Evolutionary conservation across 2,113 vertebrate genomes (phyloP), one percentile per base, ranked within the genome.

Genomic region (Nesoenas mayeri): DNA sequence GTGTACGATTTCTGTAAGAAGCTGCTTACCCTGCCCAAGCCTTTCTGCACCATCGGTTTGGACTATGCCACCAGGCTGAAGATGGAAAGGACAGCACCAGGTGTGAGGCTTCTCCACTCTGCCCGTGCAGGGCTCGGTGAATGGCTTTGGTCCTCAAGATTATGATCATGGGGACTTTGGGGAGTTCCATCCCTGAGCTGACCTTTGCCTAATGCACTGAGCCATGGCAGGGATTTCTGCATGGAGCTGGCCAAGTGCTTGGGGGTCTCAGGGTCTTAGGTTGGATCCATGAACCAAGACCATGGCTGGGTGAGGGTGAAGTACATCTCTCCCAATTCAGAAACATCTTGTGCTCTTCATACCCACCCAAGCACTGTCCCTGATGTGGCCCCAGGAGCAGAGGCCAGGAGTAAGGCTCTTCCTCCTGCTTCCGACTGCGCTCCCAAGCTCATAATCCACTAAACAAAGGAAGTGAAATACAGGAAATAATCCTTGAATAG

Each of bases 11-110:
- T 99, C 80, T 99, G 99, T 69, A 99, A 98, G 94, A 97, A 97
- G 96, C 96, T 99, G 40, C 97, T 99, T 85, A 99, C 98, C 4
- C 97, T 98, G 89, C 99, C 99, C 7, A 97, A 98, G 47, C 99
- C 99, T 4, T 99, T 99, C 96, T 99, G 99, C 97, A 98, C 98
- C 1, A 93, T 99, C 0, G 99, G 98, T 44, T 97, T 99, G 95
- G 98, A 98, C 95, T 99, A 98, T 22, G 98, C 98, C 11, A 67
- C 94, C 38, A 97, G 97, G 77, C 97, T 99, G 58, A 99, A 99
- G 95, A 96, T 94, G 1, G 99, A 99, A 90, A 98, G 97, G 11
- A 85, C 89, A 5, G 92, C 97, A 58, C 99, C 99, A 92, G 99
- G 99, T 99, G 94, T 6, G 54, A 31, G 11, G 9, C 29, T 44